A percentile compares a stretch with the other conserved stretches of the same genome.
phyloP scores from a whole-genome alignment of 2,113 vertebrate species.

The Pterocles burchelli region DNA sequence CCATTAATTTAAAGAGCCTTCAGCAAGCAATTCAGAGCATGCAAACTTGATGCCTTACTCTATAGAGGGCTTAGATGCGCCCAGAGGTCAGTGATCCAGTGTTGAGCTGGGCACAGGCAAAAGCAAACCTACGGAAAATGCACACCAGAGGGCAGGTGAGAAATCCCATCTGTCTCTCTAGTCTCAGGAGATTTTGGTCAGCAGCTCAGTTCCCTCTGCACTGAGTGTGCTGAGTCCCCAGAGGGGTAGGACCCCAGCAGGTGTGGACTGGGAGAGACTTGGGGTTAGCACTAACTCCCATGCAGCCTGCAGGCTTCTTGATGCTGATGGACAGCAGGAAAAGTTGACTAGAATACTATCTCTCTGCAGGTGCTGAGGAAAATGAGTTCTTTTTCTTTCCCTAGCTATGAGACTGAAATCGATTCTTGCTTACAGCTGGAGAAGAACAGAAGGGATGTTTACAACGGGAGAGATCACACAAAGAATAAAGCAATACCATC shows the following conservation, averaged over 20 bases:
- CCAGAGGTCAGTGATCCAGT: not conserved
- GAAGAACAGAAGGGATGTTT: not conserved
- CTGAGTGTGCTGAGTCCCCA: not conserved
- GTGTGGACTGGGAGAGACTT: not conserved
- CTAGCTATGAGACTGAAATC: not conserved
- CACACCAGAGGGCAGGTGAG: not conserved
- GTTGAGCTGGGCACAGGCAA: not conserved
- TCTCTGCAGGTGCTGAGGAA: not conserved
- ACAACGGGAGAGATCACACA: not conserved
- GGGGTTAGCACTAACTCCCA: not conserved
- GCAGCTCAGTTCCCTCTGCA: not conserved
- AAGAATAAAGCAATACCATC: not conserved
- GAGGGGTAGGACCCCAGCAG: not conserved
- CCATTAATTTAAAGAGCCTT: not conserved
- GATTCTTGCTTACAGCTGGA: not conserved
- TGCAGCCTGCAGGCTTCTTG: not conserved
- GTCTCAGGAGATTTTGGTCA: not conserved
- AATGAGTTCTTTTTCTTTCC: not conserved
- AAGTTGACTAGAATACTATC: not conserved
- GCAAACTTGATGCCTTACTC: not conserved
- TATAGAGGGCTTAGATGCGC: not conserved
- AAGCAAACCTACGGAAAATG: not conserved
- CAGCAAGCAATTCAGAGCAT: not conserved
- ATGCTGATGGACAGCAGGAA: not conserved
- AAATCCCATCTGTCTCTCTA: not conserved